phyloP scores from a whole-genome alignment of 2,797 vertebrate species.

The Heliangelus exortis region DNA sequence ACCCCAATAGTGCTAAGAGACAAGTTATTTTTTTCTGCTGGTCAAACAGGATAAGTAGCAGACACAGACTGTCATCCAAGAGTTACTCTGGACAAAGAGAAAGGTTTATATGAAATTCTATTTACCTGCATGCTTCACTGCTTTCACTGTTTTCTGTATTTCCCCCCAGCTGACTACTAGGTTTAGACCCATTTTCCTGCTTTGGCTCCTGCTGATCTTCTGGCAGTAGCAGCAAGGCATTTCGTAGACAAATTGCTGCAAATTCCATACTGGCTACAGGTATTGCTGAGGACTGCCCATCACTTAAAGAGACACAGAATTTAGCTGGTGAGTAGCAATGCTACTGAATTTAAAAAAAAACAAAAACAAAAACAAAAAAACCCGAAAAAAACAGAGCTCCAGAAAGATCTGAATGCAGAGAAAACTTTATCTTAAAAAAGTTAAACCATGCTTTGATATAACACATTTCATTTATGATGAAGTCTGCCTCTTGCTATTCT shows the following conservation, averaged over 20 bases:
- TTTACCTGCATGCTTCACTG: slow-evolving; percentile 92
- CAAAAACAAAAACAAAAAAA: too few species aligned
- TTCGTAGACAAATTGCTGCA: slow-evolving; percentile 96
- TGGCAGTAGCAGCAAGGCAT: slow-evolving; percentile 91
- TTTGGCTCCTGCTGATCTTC: slow-evolving; percentile 92
- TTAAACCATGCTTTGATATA: not conserved
- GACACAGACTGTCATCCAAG: not conserved
- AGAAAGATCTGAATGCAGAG: not conserved
- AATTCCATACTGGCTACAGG: slow-evolving; percentile 99
- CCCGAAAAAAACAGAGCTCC: not conserved
- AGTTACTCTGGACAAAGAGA: not conserved
- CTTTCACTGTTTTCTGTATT: slow-evolving; percentile 89
- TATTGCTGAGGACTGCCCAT: slow-evolving; percentile 97
- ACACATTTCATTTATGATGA: not conserved
- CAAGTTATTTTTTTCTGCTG: not conserved
- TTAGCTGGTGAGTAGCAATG: not conserved
- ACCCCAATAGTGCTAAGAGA: not conserved
- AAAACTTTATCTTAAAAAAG: not conserved
- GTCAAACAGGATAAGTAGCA: not conserved
- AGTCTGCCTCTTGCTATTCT: not conserved
- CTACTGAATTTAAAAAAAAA: not conserved
- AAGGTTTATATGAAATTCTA: not conserved
- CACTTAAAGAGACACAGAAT: slow-evolving; percentile 79
- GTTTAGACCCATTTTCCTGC: slow-evolving; percentile 90
- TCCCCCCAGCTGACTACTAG: slow-evolving; percentile 86